Base-by-base conservation (phyloP, 2,113 vertebrate genomes). In the Budorcas taxicolor region DNA sequence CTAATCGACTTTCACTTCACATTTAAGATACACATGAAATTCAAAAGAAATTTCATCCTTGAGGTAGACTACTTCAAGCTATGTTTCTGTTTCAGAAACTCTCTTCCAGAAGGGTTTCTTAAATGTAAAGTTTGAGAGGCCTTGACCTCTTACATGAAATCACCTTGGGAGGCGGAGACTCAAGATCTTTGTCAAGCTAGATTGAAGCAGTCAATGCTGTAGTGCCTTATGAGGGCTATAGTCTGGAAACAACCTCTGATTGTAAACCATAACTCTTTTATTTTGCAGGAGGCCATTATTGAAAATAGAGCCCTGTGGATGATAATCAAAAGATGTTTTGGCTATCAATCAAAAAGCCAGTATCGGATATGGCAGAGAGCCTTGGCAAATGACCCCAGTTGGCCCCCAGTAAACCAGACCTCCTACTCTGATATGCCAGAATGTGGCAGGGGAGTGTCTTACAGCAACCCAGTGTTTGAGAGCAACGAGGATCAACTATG, bases 261-360 rank as follows among this genome's bases (percentile, higher is more conserved):
- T 80, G 40, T 98, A 93, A 95, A 90, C n/a, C 55, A 6, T 36
- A 43, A 86, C 25, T 58, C 27, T 95, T 98, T 98, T 53, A 43
- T 97, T 98, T 98, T 96, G 1, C 97, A 99, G 99, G 98, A 99
- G 87, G 95, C 95, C 15, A 45, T 99, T 64, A 98, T 99, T 5
- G 99, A 99, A 98, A 99, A 99, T 83, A 98, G 98, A 95, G 19
- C 97, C 8, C 97, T 99, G 45, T 99, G 99, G 99, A 47, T 97
- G 50, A 23, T 93, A 50, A 97, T 99, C 94, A 99, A 99, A 95
- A 99, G 86, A 60, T 95, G 94, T 21, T 98, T 98, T 43, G 95
- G 4, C 40, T 98, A 99, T 94, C 96, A 93, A 11, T 99, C 99
- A 6, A 98, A 97, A 94, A 99, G 98, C 95, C 97, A 98, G 43